These are phyloP conservation scores for Aphaenogaster ashmeadi DNA, from an alignment of 1,140 invertebrate species.

Conservation along the genomic window DNA sequence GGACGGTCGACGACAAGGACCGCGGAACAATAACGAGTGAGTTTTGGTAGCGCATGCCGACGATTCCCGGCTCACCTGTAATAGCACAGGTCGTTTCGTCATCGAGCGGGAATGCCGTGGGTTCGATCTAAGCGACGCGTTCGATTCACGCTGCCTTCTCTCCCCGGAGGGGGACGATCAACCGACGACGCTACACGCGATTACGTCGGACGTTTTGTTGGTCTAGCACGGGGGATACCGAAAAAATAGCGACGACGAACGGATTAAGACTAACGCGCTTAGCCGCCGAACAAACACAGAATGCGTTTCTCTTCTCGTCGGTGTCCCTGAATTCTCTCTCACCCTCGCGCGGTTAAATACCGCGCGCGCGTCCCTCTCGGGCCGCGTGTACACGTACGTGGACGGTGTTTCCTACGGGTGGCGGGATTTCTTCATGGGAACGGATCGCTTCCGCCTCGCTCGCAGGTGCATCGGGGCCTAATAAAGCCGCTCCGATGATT, in stretches of 20 bases:
- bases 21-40: constrained; percentile 46
- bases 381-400: neutral
- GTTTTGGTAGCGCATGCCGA: constrained; percentile 75
- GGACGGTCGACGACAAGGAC: constrained; percentile 54
- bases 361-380: neutral
- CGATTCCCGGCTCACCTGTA: constrained; percentile 70
- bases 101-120: constrained; percentile 65
- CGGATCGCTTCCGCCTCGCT: constrained; percentile 45
- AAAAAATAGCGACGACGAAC: constrained; percentile 18
- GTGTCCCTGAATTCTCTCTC: neutral
- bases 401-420: constrained; percentile 43
- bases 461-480: constrained; percentile 53
- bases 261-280: constrained; percentile 29
- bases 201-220: constrained; percentile 23
- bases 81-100: constrained; percentile 71
- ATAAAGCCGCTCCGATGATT: constrained; percentile 59
- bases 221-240: neutral
- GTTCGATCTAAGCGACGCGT: constrained; percentile 30
- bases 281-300: neutral
- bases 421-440: constrained; percentile 52
- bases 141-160: neutral
- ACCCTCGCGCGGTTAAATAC: neutral
- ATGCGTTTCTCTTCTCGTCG: neutral
- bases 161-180: neutral
- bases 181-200: neutral